Conservation (phyloP, 2,888 invertebrate species). For the Phyto melanocephala region DNA sequence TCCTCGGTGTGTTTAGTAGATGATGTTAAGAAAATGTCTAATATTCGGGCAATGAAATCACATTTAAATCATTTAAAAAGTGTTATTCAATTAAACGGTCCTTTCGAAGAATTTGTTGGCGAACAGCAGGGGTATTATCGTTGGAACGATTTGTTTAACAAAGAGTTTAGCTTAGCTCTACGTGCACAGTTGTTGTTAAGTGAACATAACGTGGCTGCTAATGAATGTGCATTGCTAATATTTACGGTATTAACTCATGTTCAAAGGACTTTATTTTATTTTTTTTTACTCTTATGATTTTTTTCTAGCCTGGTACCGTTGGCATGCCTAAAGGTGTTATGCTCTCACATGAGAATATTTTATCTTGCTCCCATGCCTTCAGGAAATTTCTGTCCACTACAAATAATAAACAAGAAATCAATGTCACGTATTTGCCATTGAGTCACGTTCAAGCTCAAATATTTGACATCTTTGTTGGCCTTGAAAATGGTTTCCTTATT, state of each 20-base stretch:
- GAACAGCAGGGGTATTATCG: slow-evolving; percentile 74
- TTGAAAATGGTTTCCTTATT: slow-evolving; percentile 78
- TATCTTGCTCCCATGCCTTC: slow-evolving; percentile 82
- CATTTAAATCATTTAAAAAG: slow-evolving; percentile 87
- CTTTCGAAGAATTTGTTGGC: slow-evolving; percentile 73
- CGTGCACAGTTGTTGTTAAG: slow-evolving; percentile 82
- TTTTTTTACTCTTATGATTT: too few relatives aligned
- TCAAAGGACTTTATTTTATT: too few relatives aligned
- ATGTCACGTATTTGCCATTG: slow-evolving; percentile 90
- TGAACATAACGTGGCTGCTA: slow-evolving; percentile 84
- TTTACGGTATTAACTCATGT: slow-evolving; percentile 85
- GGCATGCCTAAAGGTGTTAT: slow-evolving; percentile 95
- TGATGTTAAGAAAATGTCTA: slow-evolving; percentile 90
- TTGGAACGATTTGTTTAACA: slow-evolving; percentile 69
- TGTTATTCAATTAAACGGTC: slow-evolving; percentile 81
- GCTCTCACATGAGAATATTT: slow-evolving; percentile 92
- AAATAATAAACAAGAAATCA: slow-evolving; percentile 80
- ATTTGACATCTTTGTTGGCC: slow-evolving; percentile 83
- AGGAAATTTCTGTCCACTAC: slow-evolving; percentile 79
- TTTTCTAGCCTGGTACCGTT: slow-evolving; percentile 87
- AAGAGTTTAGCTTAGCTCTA: slow-evolving; percentile 80
- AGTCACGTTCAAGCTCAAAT: slow-evolving; percentile 94
- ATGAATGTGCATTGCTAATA: slow-evolving; percentile 91
- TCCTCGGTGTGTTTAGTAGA: slow-evolving; percentile 93
- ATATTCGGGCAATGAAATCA: slow-evolving; percentile 85